A percentile compares a stretch with the other conserved stretches of the same genome.
Evolutionary conservation across 2,888 invertebrate genomes (phyloP).

Genomic region (Odontomyia ornata): DNA sequence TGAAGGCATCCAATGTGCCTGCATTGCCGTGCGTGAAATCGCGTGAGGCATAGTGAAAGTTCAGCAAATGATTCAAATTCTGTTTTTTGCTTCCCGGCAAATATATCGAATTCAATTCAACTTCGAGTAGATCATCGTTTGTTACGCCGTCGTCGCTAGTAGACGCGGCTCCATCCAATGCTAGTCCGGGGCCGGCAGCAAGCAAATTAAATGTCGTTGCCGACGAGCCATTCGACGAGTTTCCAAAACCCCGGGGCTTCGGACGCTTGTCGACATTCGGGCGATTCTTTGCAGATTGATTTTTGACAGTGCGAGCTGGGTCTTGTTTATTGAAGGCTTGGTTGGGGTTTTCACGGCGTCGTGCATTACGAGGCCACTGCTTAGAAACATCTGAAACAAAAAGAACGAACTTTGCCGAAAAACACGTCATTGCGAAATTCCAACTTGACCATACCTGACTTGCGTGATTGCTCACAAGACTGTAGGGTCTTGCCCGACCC

Average conservation of each 20-base stretch:
- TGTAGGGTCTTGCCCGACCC: slow-evolving; percentile 73
- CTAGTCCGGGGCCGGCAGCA: slow-evolving; percentile 62
- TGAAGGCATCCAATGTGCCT: slow-evolving; percentile 47
- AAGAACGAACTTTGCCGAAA: neutral
- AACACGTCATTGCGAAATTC: slow-evolving; percentile 46
- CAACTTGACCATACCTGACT: slow-evolving; percentile 68
- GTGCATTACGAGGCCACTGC: slow-evolving; percentile 57
- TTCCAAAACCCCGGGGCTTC: slow-evolving; percentile 64
- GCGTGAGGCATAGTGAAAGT: slow-evolving; percentile 84
- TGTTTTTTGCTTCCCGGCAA: slow-evolving; percentile 87
- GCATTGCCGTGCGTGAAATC: slow-evolving; percentile 59
- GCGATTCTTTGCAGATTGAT: slow-evolving; percentile 65
- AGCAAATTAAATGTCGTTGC: slow-evolving; percentile 50
- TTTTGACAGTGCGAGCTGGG: slow-evolving; percentile 71
- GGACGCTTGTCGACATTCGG: slow-evolving; percentile 73
- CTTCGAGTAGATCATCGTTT: slow-evolving; percentile 63
- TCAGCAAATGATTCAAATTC: slow-evolving; percentile 92
- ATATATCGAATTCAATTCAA: slow-evolving; percentile 86
- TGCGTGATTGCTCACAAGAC: slow-evolving; percentile 74
- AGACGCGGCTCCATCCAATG: slow-evolving; percentile 57
- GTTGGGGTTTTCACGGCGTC: slow-evolving; percentile 64
- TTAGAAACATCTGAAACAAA: slow-evolving; percentile 53
- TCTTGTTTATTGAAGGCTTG: slow-evolving; percentile 69
- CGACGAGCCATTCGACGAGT: neutral
- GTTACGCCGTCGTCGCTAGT: slow-evolving; percentile 50